phyloP scores from a whole-genome alignment of 30 jellyfish, hydroid and myxozoan species.

The Sanderia malayensis region DNA sequence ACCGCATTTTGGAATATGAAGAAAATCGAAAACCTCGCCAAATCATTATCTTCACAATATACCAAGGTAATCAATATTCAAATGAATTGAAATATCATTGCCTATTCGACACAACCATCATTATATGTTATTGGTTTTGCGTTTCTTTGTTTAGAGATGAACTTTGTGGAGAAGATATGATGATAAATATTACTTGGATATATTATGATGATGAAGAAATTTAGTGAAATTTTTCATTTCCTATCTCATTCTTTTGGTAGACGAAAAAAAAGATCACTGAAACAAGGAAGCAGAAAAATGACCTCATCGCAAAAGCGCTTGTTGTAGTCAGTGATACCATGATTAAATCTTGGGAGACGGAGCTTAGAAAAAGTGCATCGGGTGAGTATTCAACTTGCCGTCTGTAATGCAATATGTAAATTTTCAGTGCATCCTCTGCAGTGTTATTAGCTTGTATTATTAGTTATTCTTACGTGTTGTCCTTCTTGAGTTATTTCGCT shows the following conservation, averaged over 20 bases:
- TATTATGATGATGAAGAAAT: background rate
- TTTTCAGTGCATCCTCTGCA: background rate
- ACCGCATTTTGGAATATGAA: constrained; percentile 52
- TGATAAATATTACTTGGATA: background rate
- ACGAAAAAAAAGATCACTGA: background rate
- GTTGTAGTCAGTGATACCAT: constrained; percentile 1
- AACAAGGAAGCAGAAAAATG: background rate
- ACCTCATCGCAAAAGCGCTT: constrained; percentile 1
- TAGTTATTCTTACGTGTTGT: background rate
- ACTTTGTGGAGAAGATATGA: background rate
- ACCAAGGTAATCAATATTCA: constrained; percentile 23
- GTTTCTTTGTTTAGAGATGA: background rate
- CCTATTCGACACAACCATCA: background rate
- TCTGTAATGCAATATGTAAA: background rate
- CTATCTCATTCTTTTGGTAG: background rate
- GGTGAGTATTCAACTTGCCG: constrained; percentile 1
- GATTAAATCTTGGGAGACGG: background rate
- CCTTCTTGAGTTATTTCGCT: background rate
- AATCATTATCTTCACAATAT: constrained; percentile 31
- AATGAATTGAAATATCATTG: background rate
- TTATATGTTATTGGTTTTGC: background rate
- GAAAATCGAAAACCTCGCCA: constrained; percentile 38
- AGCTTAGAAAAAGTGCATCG: background rate
- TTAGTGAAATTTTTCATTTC: background rate
- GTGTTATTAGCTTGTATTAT: background rate